A percentile compares a stretch with the other conserved stretches of the same genome.
phyloP scores from a whole-genome alignment of 2,888 invertebrate species.

The Mactromeris polynyma region DNA sequence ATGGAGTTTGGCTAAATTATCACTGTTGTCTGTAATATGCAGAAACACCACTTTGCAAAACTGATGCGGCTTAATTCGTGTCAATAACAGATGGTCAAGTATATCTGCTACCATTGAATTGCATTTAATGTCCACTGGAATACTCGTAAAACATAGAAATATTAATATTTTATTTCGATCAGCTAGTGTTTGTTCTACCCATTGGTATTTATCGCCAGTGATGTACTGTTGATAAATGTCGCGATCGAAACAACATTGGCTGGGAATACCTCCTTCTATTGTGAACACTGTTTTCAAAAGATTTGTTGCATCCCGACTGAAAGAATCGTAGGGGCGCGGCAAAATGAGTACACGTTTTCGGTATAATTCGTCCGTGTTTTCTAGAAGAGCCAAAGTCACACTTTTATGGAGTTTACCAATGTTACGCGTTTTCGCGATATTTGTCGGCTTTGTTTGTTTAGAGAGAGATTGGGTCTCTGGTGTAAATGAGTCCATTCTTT shows the following conservation, averaged over 20 bases:
- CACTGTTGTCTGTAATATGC: neutral
- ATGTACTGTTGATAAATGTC: neutral
- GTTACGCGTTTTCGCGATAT: neutral
- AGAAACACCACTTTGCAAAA: constrained; percentile 20
- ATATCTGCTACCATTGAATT: constrained; percentile 14
- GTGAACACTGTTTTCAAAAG: constrained; percentile 35
- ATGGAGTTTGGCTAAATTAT: neutral
- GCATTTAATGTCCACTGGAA: neutral
- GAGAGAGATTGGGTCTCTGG: neutral
- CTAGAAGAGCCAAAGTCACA: constrained; percentile 20
- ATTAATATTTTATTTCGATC: constrained; percentile 15
- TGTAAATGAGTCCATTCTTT: constrained; percentile 5
- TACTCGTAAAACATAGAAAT: constrained; percentile 30
- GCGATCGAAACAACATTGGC: constrained; percentile 30
- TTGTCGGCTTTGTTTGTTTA: too few relatives aligned
- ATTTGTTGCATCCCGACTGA: constrained; percentile 17
- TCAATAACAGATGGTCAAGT: neutral
- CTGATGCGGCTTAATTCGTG: neutral
- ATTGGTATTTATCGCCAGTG: constrained; percentile 5
- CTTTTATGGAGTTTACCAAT: constrained; percentile 2
- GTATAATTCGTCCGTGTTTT: constrained; percentile 23
- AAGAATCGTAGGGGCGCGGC: constrained; percentile 26
- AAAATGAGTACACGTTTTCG: constrained; percentile 22
- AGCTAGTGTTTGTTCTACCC: neutral
- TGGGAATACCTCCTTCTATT: constrained; percentile 2